A percentile compares a stretch with the other conserved stretches of the same genome.
These are phyloP conservation scores for Drosophila setosimentum DNA, from an alignment of 2,888 invertebrate genomes.

Conservation along the genomic window DNA sequence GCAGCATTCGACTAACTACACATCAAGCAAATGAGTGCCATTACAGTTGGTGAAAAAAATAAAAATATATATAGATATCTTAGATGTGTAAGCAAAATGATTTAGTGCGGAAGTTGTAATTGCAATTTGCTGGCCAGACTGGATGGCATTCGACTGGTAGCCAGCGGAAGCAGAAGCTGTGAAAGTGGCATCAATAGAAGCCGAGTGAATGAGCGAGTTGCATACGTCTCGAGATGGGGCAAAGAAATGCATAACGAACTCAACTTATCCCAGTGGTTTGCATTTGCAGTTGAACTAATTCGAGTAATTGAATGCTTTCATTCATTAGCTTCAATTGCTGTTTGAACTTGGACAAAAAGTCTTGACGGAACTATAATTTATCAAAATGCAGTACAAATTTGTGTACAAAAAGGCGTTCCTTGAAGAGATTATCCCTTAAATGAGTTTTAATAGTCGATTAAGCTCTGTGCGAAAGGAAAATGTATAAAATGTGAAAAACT, in stretches of 20 bases:
- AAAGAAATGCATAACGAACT: constrained; percentile 41
- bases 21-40: constrained; percentile 56
- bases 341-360: constrained; percentile 22
- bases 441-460: not conserved
- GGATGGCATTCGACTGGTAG: constrained; percentile 2
- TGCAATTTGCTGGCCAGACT: constrained; percentile 42
- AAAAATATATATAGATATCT: not conserved
- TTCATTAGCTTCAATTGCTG: constrained; percentile 36
- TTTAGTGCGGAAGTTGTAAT: constrained; percentile 73
- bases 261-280: constrained; percentile 26
- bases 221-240: constrained; percentile 4
- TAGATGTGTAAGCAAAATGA: constrained; percentile 37
- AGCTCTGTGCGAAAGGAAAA: not conserved
- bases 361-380: constrained; percentile 3
- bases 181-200: constrained; percentile 27
- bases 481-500: not conserved
- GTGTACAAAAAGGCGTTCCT: too few species aligned
- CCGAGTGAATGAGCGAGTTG: constrained; percentile 14
- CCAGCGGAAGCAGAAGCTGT: constrained; percentile 13
- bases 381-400: not conserved
- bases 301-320: constrained; percentile 40
- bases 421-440: not conserved
- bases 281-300: constrained; percentile 19
- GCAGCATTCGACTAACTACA: constrained; percentile 24
- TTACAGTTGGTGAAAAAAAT: constrained; percentile 38